These are phyloP conservation scores for Xenus cinereus DNA, from an alignment of 2,113 vertebrate genomes.

Conservation along the genomic window DNA sequence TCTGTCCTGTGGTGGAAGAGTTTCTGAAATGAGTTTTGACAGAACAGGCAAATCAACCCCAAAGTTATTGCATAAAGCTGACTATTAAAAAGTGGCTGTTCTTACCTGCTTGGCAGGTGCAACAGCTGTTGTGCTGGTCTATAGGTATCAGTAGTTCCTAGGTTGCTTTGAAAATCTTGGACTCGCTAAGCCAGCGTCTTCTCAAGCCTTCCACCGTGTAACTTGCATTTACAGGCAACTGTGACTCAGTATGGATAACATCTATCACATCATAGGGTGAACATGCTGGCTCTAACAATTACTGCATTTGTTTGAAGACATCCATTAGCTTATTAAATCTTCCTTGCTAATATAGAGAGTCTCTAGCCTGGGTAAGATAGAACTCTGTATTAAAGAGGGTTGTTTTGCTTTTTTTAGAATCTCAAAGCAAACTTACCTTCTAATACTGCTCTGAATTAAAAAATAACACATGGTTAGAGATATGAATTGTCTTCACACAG, in stretches of 20 bases:
- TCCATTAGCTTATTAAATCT: neutral
- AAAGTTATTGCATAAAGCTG: neutral
- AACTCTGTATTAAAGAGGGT: neutral
- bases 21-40: neutral
- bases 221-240: neutral
- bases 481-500: neutral
- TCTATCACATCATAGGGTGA: neutral
- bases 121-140: neutral
- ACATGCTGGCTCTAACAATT: neutral
- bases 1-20: neutral
- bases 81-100: neutral
- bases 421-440: neutral
- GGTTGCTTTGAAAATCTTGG: neutral
- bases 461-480: neutral
- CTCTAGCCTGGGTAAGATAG: neutral
- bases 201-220: neutral
- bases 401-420: neutral
- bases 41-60: neutral
- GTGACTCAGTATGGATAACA: neutral
- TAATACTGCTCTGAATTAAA: neutral
- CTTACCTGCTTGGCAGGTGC: neutral
- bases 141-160: neutral
- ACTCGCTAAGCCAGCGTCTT: neutral
- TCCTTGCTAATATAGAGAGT: neutral
- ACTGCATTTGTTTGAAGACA: neutral